Percentiles rank a stretch among this genome's conserved stretches.
Conservation (phyloP, 2,888 invertebrate species). For the Rhaphigaster nebulosa region DNA sequence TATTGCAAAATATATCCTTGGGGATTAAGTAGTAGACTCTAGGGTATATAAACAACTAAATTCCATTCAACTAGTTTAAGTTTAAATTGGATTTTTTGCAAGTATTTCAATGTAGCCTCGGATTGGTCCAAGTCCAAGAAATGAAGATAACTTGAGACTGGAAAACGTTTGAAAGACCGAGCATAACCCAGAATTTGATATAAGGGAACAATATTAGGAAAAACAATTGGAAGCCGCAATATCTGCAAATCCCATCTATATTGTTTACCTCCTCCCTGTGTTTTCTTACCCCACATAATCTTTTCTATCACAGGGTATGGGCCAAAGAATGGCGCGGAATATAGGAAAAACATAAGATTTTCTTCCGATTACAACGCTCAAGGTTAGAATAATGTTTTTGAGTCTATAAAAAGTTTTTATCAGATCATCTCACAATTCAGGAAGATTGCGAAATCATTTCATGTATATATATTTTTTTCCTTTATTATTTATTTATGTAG, state of each 20-base stretch:
- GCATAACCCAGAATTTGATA: not conserved
- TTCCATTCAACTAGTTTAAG: too few relatives aligned
- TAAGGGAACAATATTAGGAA: not conserved
- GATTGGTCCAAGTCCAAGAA: not conserved
- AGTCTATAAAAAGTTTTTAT: not conserved
- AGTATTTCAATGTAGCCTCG: not conserved
- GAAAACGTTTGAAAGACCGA: not conserved
- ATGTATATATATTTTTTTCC: too few relatives aligned
- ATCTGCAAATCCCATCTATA: slow-evolving; percentile 30
- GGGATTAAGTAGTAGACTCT: too few relatives aligned
- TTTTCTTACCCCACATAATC: slow-evolving; percentile 37
- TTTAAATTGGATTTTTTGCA: not conserved
- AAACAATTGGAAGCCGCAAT: slow-evolving; percentile 15
- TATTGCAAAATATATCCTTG: too few relatives aligned
- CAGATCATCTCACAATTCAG: too few relatives aligned
- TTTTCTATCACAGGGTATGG: not conserved
- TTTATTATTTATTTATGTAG: too few relatives aligned
- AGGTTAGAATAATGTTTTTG: not conserved
- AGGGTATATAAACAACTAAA: too few relatives aligned
- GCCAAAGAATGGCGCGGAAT: not conserved
- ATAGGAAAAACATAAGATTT: not conserved
- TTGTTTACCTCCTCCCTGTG: not conserved
- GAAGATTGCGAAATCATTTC: too few relatives aligned
- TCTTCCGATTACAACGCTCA: not conserved
- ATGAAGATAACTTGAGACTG: not conserved